Evolutionary conservation across 1,140 invertebrate genomes (phyloP).

Genomic region (Matsumurasca onukii): DNA sequence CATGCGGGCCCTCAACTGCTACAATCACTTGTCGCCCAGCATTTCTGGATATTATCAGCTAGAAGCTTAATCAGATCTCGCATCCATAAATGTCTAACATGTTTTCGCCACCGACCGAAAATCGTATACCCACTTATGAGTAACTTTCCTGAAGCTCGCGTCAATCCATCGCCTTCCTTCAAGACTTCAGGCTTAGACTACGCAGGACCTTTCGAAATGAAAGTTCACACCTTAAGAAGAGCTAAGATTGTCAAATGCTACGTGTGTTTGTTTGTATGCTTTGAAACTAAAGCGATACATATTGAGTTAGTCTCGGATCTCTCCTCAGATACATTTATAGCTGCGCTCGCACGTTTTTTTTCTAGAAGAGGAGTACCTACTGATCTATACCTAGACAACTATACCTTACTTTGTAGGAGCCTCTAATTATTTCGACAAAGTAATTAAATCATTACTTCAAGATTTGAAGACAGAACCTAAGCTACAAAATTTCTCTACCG

Average conservation of each 20-base stretch:
- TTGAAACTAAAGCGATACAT: constrained; percentile 47
- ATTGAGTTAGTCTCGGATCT: constrained; percentile 48
- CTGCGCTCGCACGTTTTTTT: constrained; percentile 47
- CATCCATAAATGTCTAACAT: neutral
- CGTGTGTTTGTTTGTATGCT: constrained; percentile 49
- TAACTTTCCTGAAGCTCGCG: neutral
- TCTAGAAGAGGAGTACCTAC: constrained; percentile 41
- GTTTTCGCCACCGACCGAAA: neutral
- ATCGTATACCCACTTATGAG: neutral
- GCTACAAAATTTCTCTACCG: neutral
- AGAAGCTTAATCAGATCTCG: constrained; percentile 3
- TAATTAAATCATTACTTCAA: neutral
- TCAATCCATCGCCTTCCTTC: neutral
- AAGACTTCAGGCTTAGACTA: neutral
- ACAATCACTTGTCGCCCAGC: neutral
- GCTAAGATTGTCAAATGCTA: constrained; percentile 46
- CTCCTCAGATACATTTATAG: constrained; percentile 46
- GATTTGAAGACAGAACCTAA: neutral
- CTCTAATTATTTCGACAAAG: neutral
- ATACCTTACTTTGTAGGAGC: constrained; percentile 17
- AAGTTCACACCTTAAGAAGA: constrained; percentile 27
- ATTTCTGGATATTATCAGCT: constrained; percentile 1
- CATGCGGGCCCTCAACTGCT: neutral
- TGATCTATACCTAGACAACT: constrained; percentile 22
- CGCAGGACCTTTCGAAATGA: neutral